These are phyloP conservation scores for Linepithema humile DNA, from an alignment of 1,140 invertebrate species.

Conservation along the genomic window DNA sequence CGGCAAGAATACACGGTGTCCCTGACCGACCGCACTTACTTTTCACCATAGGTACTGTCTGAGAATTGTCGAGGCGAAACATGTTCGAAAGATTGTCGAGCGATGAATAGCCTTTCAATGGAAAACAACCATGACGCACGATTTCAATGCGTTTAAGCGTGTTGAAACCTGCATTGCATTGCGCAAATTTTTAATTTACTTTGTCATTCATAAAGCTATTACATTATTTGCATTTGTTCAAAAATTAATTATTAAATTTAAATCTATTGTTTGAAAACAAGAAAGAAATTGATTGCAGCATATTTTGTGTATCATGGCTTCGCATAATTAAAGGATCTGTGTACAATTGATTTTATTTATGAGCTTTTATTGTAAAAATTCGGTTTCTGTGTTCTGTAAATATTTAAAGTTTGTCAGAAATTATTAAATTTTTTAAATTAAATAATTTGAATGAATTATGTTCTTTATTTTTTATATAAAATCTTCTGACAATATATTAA, in stretches of 20 bases:
- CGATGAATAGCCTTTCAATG: constrained; percentile 6
- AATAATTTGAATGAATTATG: no score
- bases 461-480: no score
- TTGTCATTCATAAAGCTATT: not conserved
- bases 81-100: not conserved
- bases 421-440: no score
- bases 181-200: not conserved
- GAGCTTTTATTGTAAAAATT: no score
- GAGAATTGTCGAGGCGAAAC: constrained; percentile 6
- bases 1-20: constrained; percentile 49
- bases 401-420: no score
- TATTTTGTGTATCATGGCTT: no score
- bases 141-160: not conserved
- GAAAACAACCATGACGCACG: constrained; percentile 12
- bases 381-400: no score
- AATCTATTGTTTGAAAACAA: not conserved
- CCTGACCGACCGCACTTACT: constrained; percentile 36
- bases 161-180: not conserved
- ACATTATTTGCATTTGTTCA: not conserved
- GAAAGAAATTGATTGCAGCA: not conserved
- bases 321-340: no score
- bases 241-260: constrained; percentile 19
- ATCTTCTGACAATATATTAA: no score
- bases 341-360: no score
- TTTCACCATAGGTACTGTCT: constrained; percentile 9